Evolutionary conservation across 2,113 vertebrate genomes (phyloP).

Genomic region (Gnathonemus longibarbis): DNA sequence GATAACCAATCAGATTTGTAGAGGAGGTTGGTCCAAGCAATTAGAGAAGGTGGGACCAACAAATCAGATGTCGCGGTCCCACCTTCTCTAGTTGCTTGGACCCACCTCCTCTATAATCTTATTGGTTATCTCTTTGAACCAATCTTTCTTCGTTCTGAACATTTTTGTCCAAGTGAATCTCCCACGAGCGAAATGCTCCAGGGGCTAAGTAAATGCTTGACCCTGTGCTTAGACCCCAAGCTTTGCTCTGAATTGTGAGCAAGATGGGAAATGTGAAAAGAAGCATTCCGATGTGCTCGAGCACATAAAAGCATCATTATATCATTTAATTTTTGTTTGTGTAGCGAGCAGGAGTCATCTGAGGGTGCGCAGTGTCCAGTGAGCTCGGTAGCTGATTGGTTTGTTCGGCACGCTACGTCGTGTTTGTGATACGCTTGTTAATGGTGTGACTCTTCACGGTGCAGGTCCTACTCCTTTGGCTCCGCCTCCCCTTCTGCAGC

Average conservation of each 20-base stretch:
- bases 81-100: no score
- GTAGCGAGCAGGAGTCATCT: background rate
- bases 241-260: background rate
- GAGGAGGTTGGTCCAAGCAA: no score
- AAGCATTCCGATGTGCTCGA: background rate
- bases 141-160: no score
- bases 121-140: no score
- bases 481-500: conserved; percentile 55
- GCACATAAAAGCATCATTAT: background rate
- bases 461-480: conserved; percentile 84
- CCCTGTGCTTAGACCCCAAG: background rate
- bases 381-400: background rate
- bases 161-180: no score
- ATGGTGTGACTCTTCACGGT: background rate
- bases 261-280: background rate
- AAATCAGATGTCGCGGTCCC: no score
- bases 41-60: no score
- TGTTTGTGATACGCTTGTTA: background rate
- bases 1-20: no score
- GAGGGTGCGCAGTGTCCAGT: background rate
- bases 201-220: background rate
- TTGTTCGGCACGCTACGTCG: background rate
- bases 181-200: background rate
- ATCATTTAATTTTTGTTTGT: background rate
- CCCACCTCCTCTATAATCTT: no score